Evolutionary conservation across 2,888 invertebrate genomes (phyloP).

Genomic region (Gandaritis pyraliata): DNA sequence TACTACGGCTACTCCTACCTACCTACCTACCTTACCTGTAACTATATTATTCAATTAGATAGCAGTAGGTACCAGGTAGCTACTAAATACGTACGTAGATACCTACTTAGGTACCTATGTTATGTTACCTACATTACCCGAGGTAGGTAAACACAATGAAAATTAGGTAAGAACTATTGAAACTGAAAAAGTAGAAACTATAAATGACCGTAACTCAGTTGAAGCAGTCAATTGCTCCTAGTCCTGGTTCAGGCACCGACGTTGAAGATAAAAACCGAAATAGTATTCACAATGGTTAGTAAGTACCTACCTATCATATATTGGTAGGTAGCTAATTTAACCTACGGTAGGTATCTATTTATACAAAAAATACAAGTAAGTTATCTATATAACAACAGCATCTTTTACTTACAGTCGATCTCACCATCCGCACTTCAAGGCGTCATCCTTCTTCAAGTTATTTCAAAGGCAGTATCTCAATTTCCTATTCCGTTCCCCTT

Average conservation of each 20-base stretch:
- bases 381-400: too few relatives aligned
- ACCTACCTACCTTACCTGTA: too few relatives aligned
- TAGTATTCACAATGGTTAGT: conserved; percentile 23
- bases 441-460: conserved; percentile 31
- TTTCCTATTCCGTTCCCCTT: conserved; percentile 36
- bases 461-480: conserved; percentile 29
- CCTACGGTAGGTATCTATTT: background rate
- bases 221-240: conserved; percentile 15
- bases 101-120: background rate
- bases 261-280: background rate
- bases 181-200: conserved; percentile 15
- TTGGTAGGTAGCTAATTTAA: too few relatives aligned
- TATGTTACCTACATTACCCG: conserved; percentile 2
- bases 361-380: too few relatives aligned
- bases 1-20: too few relatives aligned
- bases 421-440: conserved; percentile 26
- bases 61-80: background rate
- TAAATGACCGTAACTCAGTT: conserved; percentile 15
- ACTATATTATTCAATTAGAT: too few relatives aligned
- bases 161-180: conserved; percentile 25
- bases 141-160: conserved; percentile 35
- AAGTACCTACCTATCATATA: too few relatives aligned
- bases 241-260: conserved; percentile 13
- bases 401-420: conserved; percentile 32
- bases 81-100: conserved; percentile 11